These are phyloP conservation scores for Lycodopsis pacificus DNA, from an alignment of 2,797 vertebrate species.

Conservation along the genomic window DNA sequence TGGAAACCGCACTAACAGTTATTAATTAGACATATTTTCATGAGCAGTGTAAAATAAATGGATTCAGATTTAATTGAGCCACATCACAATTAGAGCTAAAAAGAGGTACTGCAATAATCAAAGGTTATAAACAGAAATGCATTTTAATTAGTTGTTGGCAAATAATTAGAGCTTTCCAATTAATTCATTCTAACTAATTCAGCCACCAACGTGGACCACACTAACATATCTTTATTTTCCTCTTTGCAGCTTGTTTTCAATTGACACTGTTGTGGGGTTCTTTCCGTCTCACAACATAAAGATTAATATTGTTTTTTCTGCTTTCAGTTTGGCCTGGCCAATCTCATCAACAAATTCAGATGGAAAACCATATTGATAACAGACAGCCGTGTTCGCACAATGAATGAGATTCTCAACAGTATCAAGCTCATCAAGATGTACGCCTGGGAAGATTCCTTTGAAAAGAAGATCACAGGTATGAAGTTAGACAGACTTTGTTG, in stretches of 20 bases:
- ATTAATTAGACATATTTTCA: background rate
- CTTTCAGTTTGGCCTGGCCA: conserved; percentile 80
- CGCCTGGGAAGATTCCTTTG: conserved; percentile 88
- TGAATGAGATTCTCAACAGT: conserved; percentile 88
- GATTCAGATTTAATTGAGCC: background rate
- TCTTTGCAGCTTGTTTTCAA: background rate
- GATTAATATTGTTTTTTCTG: conserved; percentile 22
- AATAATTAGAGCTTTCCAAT: background rate
- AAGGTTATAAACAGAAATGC: background rate
- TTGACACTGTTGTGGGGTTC: too few relatives aligned
- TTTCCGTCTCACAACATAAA: too few relatives aligned
- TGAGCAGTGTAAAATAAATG: background rate
- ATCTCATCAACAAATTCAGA: conserved; percentile 78
- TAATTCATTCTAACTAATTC: background rate
- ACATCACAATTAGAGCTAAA: background rate
- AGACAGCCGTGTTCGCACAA: conserved; percentile 83
- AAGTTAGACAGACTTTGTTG: background rate
- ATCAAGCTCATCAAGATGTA: conserved; percentile 91
- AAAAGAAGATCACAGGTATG: conserved; percentile 81
- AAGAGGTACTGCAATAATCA: background rate
- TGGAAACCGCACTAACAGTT: background rate
- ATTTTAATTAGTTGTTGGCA: background rate
- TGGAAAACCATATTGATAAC: conserved; percentile 76
- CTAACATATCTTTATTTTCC: background rate
- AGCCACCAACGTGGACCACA: background rate